A percentile compares a stretch with the other conserved stretches of the same genome.
Evolutionary conservation across 2,888 invertebrate species (phyloP).

Genomic region (Parnassius mnemosyne): DNA sequence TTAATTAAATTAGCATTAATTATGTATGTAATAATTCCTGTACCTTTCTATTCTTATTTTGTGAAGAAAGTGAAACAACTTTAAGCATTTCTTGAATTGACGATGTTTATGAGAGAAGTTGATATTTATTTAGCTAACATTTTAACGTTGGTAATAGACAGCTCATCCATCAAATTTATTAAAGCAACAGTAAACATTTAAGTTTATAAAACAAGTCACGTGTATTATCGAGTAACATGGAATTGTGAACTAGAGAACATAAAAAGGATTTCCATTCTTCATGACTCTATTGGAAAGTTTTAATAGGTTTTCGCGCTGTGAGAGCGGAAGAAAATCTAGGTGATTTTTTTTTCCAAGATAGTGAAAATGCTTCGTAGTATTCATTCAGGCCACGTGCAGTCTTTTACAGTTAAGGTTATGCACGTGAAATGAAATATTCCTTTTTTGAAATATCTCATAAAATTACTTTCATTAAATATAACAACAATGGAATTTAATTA

Average conservation of each 20-base stretch:
- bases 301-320: slow-evolving; percentile 36
- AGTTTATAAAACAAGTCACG: slow-evolving; percentile 41
- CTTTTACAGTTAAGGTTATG: background rate
- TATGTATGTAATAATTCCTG: too few relatives aligned
- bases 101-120: too few relatives aligned
- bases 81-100: too few relatives aligned
- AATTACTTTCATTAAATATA: too few relatives aligned
- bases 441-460: too few relatives aligned
- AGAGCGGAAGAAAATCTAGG: slow-evolving; percentile 36
- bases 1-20: too few relatives aligned
- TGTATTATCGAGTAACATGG: slow-evolving; percentile 47
- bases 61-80: too few relatives aligned
- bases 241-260: slow-evolving; percentile 36
- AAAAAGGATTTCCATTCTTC: slow-evolving; percentile 59
- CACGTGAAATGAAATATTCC: too few relatives aligned
- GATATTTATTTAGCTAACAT: too few relatives aligned
- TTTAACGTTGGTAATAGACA: too few relatives aligned
- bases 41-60: too few relatives aligned
- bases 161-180: slow-evolving; percentile 14
- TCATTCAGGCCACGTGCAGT: slow-evolving; percentile 12
- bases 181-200: slow-evolving; percentile 17
- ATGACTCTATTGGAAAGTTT: slow-evolving; percentile 57
- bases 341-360: slow-evolving; percentile 30
- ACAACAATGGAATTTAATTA: too few relatives aligned
- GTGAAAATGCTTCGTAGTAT: slow-evolving; percentile 17